phyloP scores from a whole-genome alignment of 2,113 vertebrate species.

The Cyrtonyx montezumae region DNA sequence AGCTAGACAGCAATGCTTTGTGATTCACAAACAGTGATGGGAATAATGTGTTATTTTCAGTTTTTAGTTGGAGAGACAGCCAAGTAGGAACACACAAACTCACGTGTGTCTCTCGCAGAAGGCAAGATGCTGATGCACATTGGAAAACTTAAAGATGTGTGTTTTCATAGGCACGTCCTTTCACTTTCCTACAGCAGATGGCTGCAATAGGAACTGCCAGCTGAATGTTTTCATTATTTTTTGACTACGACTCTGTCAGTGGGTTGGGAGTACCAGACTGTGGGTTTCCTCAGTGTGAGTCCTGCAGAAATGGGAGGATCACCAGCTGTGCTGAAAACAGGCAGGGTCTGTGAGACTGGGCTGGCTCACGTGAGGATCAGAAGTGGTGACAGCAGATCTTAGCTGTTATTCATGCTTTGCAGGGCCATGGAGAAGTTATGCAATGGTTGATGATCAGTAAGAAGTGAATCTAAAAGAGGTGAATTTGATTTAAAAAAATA shows the following conservation, averaged over 20 bases:
- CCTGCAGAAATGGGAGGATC: not conserved
- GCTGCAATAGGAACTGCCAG: not conserved
- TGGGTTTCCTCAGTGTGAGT: not conserved
- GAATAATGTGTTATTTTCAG: not conserved
- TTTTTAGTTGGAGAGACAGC: not conserved
- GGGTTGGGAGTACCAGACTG: not conserved
- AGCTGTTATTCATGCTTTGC: not conserved
- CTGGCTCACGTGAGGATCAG: not conserved
- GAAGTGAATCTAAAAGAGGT: not conserved
- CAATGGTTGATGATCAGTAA: not conserved
- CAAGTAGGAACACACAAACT: not conserved
- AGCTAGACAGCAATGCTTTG: not conserved
- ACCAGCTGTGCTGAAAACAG: not conserved
- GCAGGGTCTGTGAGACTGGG: not conserved
- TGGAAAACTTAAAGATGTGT: not conserved
- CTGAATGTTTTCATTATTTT: not conserved
- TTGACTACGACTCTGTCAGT: not conserved
- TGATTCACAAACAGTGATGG: not conserved
- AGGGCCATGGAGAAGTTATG: not conserved
- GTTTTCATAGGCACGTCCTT: not conserved
- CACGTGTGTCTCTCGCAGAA: not conserved
- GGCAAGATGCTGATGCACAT: not conserved
- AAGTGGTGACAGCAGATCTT: not conserved
- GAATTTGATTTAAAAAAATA: not conserved
- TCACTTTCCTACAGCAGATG: not conserved